Conservation (phyloP, 2,888 invertebrate species). For the Formica aserva region DNA sequence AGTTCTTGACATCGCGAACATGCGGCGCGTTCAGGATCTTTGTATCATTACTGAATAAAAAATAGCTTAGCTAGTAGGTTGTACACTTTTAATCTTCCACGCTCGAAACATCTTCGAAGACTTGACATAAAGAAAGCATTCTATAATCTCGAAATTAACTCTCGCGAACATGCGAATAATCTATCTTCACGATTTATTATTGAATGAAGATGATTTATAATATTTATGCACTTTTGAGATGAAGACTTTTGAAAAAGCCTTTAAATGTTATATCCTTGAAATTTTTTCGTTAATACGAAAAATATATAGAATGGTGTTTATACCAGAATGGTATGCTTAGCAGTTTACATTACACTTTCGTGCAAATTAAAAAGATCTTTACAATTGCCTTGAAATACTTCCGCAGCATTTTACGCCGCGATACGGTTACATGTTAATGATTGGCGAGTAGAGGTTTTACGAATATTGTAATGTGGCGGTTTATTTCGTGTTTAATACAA, state of each 20-base stretch:
- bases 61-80: conserved; percentile 3
- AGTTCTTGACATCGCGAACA: conserved; percentile 48
- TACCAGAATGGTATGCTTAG: not conserved
- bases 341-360: conserved; percentile 4
- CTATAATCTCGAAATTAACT: not conserved
- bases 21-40: conserved; percentile 27
- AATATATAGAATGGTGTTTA: conserved; percentile 4
- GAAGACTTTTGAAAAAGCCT: not conserved
- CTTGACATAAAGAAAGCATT: not conserved
- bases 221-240: not conserved
- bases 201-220: not conserved
- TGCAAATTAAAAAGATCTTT: conserved; percentile 26
- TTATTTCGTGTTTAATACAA: conserved; percentile 3
- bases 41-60: conserved; percentile 44
- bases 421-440: conserved; percentile 33
- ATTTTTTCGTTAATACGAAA: not conserved
- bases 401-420: conserved; percentile 20
- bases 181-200: not conserved
- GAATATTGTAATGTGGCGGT: not conserved
- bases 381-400: conserved; percentile 32
- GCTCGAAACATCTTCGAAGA: not conserved
- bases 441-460: conserved; percentile 20
- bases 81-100: conserved; percentile 4
- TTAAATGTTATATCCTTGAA: not conserved
- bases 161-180: not conserved